Base-by-base conservation (phyloP, 2,797 vertebrate species). In the Gymnoscopelus braueri region DNA sequence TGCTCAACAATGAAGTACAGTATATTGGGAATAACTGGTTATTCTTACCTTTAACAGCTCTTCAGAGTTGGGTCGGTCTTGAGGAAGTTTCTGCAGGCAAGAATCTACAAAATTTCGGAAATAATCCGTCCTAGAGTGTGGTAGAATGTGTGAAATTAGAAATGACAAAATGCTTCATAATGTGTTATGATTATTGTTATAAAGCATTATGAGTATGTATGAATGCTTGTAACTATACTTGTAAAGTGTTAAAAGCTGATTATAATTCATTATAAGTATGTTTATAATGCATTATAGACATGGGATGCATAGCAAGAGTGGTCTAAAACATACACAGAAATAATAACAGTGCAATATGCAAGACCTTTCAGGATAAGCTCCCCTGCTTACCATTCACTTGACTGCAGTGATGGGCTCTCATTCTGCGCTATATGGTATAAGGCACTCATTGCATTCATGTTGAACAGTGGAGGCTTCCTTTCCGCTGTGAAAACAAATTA, bases 391-490 rank as follows among this genome's bases (percentile, higher is more conserved):
- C 98, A 99, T 95, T 99, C 97, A 91, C 94, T 98, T 68, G 96
- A 98, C 91, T 97, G 96, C 89, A 99, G 94, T 78, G 91, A 90
- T 77, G 98, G 98, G 93, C 96, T 98, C 91, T 99, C 98, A 91
- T 99, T 99, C 95, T 99, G 98, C 86, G 98, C 98, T 95, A 99
- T 99, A 82, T 99, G 98, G 92, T 99, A 99, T 97, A 99, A 99
- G 97, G 98, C 98, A 99, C 98, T 99, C 98, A 99, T 99, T 89
- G 98, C 98, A 92, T 99, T 99, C 98, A 99, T 99, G 92, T 99
- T 99, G 93, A 99, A 99, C 88, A 99, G 95, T 85, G 98, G 98
- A 91, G 98, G 98, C 89, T 99, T 99, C 92, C 98, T 96, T 94
- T 99, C 98, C 91, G 98, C 98, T 99, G 79, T 69, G 90, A 84